Conservation (phyloP, 2,113 vertebrate species). For the Diglossa brunneiventris region DNA sequence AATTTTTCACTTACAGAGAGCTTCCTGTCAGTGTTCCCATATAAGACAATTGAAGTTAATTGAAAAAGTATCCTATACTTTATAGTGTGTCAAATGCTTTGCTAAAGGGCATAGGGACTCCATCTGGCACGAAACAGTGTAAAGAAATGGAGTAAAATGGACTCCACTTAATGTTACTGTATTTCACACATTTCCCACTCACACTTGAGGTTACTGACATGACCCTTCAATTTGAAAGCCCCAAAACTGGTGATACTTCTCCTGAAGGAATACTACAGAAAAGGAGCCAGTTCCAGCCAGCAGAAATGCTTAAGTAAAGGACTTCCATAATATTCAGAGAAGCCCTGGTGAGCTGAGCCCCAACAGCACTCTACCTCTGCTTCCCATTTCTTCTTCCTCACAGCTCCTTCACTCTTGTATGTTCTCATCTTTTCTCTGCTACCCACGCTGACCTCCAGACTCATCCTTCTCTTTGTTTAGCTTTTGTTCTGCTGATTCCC, state of each 20-base stretch:
- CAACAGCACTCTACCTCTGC: rapidly evolving
- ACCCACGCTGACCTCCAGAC: neutral
- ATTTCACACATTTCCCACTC: neutral
- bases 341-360: neutral
- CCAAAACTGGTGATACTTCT: neutral
- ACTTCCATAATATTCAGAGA: neutral
- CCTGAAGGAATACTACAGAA: neutral
- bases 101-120: neutral
- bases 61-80: neutral
- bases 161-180: neutral
- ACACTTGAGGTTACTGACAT: neutral
- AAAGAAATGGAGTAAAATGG: neutral
- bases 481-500: neutral
- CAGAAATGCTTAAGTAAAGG: neutral
- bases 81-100: neutral
- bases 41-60: neutral
- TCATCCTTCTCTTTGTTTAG: neutral
- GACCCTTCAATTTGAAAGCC: neutral
- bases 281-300: neutral
- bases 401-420: neutral
- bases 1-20: neutral
- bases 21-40: neutral
- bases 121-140: neutral
- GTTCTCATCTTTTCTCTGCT: neutral
- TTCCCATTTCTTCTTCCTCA: neutral